phyloP scores from a whole-genome alignment of 2,113 vertebrate genomes.

The Ceyx melanurus region DNA sequence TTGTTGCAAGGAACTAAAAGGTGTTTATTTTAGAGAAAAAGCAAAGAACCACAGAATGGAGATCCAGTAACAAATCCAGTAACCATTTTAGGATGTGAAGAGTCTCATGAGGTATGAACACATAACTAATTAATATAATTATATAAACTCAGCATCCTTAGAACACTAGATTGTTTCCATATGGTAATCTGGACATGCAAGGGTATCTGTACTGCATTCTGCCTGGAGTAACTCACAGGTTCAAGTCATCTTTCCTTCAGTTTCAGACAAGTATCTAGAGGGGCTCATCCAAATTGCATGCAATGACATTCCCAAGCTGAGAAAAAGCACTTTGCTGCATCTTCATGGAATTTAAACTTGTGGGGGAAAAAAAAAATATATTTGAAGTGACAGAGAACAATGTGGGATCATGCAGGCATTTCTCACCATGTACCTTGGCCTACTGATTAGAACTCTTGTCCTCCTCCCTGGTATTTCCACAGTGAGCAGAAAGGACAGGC shows the following conservation, averaged over 20 bases:
- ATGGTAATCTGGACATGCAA: accelerated
- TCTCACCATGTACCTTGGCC: background rate
- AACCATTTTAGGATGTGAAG: background rate
- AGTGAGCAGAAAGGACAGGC: background rate
- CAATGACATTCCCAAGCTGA: background rate
- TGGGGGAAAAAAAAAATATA: accelerated
- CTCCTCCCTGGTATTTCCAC: background rate
- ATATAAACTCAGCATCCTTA: background rate
- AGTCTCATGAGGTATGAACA: background rate
- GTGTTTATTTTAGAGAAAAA: background rate
- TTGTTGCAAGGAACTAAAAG: background rate
- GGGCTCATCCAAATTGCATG: background rate
- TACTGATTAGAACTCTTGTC: background rate
- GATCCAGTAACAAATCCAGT: background rate
- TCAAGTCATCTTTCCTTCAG: background rate
- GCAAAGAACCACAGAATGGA: background rate
- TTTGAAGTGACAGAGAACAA: background rate
- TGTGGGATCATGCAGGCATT: background rate
- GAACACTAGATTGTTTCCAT: background rate
- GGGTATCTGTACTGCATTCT: background rate
- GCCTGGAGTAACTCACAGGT: background rate
- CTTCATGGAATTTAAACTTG: background rate
- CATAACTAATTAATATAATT: background rate
- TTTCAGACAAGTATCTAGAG: background rate
- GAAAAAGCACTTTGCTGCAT: background rate